A percentile compares a stretch with the other conserved stretches of the same genome.
phyloP scores from a whole-genome alignment of 2,888 invertebrate genomes.

The Automeris io region DNA sequence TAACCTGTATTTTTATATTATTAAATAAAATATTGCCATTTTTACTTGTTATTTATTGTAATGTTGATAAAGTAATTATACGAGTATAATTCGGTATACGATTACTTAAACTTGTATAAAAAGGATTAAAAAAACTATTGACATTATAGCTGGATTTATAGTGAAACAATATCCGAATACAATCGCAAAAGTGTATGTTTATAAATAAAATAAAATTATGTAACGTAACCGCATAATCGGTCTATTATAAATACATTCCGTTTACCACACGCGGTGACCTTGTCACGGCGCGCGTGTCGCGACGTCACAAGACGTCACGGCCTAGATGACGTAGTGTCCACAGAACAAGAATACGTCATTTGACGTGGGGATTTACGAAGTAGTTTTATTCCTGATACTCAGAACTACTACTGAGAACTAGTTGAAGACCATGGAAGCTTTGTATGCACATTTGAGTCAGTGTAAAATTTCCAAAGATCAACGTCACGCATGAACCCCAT shows the following conservation, averaged over 20 bases:
- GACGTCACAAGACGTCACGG: conserved; percentile 13
- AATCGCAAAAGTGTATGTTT: conserved; percentile 12
- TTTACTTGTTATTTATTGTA: too few relatives aligned
- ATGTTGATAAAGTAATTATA: too few relatives aligned
- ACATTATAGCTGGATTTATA: background rate
- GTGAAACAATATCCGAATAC: background rate
- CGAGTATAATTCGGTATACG: too few relatives aligned
- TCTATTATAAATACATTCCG: conserved; percentile 34
- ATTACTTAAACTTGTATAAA: too few relatives aligned
- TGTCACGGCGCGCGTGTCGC: conserved; percentile 20
- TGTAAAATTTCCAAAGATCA: background rate
- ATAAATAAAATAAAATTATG: conserved; percentile 31
- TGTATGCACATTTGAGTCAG: background rate
- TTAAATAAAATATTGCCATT: too few relatives aligned
- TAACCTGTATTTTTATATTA: too few relatives aligned
- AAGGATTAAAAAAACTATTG: too few relatives aligned
- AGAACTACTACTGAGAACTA: background rate
- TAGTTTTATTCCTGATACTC: background rate
- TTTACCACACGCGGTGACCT: conserved; percentile 38
- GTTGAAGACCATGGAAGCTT: background rate
- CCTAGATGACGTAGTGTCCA: conserved; percentile 10
- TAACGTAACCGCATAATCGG: conserved; percentile 39
- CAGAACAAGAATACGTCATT: conserved; percentile 1
- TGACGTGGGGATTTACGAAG: conserved; percentile 5
- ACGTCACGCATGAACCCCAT: too few relatives aligned